A percentile compares a stretch with the other conserved stretches of the same genome.
Evolutionary conservation across 2,888 invertebrate species (phyloP).

Genomic region (Erannis defoliaria): DNA sequence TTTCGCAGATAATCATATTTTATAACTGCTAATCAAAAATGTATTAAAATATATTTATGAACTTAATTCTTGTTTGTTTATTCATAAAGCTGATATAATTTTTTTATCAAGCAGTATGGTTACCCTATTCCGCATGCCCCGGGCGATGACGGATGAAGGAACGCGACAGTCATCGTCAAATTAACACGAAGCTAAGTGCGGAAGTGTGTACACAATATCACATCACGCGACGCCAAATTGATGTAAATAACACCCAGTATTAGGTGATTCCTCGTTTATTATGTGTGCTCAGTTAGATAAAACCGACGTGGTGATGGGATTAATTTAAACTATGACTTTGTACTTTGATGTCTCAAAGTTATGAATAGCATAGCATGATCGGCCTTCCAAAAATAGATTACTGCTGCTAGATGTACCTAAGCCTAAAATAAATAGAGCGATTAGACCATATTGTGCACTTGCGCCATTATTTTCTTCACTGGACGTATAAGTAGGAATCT

Average conservation of each 20-base stretch:
- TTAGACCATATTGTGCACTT: no score
- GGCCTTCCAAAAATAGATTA: no score
- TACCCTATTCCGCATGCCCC: constrained; percentile 57
- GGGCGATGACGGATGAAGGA: constrained; percentile 77
- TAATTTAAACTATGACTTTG: constrained; percentile 1
- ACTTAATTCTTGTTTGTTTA: background rate
- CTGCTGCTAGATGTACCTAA: no score
- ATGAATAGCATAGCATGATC: no score
- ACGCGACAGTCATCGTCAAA: constrained; percentile 80
- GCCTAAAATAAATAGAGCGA: no score
- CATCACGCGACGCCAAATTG: constrained; percentile 57
- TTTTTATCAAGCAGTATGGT: background rate
- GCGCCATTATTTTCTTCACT: no score
- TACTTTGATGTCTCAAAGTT: background rate
- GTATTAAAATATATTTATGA: background rate
- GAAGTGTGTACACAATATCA: constrained; percentile 79
- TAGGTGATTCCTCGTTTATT: constrained; percentile 17
- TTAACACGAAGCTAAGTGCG: constrained; percentile 82
- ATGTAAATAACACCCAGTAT: constrained; percentile 56
- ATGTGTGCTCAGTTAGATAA: constrained; percentile 25
- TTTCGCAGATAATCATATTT: no score
- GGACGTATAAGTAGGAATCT: no score
- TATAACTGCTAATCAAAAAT: background rate
- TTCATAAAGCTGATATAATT: background rate
- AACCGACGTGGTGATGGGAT: background rate